These are phyloP conservation scores for Spea multiplicata DNA, from an alignment of 2,113 vertebrate genomes.

Conservation along the genomic window DNA sequence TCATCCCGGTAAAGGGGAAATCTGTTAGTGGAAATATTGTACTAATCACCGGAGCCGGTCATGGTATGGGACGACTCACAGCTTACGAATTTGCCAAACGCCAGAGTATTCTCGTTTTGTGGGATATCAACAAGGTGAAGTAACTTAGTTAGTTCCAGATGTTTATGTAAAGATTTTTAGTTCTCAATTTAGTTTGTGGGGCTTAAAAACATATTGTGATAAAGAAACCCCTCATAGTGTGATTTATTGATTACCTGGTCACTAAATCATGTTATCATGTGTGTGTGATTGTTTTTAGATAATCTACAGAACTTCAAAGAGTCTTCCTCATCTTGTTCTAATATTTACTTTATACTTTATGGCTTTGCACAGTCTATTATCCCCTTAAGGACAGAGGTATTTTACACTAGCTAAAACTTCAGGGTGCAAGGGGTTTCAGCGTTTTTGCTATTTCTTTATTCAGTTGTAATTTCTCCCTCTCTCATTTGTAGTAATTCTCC, in stretches of 20 bases:
- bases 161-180: not conserved
- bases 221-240: not conserved
- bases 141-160: not conserved
- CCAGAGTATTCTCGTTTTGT: slow-evolving; percentile 68
- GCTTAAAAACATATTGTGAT: not conserved
- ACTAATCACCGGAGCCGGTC: slow-evolving; percentile 66
- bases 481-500: no score
- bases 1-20: slow-evolving; percentile 60
- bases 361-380: no score
- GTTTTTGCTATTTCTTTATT: no score
- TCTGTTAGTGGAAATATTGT: slow-evolving; percentile 65
- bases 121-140: slow-evolving; percentile 66
- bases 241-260: not conserved
- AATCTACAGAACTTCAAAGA: no score
- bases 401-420: no score
- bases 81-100: slow-evolving; percentile 67
- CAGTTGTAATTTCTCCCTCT: no score
- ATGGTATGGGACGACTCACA: slow-evolving; percentile 65
- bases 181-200: not conserved
- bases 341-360: no score
- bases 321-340: not conserved
- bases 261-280: not conserved
- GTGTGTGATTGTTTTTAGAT: not conserved
- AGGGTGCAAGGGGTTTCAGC: no score
- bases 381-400: no score